A percentile compares a stretch with the other conserved stretches of the same genome.
Evolutionary conservation across 2,797 vertebrate genomes (phyloP).

Genomic region (Oreochromis mossambicus): DNA sequence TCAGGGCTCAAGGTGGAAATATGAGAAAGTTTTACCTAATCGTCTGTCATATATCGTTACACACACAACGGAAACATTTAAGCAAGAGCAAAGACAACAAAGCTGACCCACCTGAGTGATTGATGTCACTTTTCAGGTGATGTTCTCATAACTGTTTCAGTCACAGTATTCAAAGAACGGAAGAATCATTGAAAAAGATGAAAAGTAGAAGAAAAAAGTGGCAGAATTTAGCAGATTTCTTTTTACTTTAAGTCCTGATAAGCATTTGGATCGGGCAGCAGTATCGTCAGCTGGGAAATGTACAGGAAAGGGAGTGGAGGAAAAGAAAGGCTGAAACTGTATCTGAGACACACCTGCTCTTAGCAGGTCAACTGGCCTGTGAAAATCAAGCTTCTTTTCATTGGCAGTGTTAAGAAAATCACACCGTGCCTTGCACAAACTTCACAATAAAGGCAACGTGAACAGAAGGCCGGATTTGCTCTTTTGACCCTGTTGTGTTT

Average conservation of each 20-base stretch:
- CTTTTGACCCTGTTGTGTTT: conserved; percentile 63
- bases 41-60: conserved; percentile 52
- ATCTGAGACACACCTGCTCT: conserved; percentile 79
- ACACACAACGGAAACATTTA: conserved; percentile 45
- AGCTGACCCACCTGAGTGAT: conserved; percentile 6
- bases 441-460: conserved; percentile 61
- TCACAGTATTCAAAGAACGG: not conserved
- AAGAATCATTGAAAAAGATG: not conserved
- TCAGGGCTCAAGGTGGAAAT: conserved; percentile 63
- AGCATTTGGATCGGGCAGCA: conserved; percentile 19
- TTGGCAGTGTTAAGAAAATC: conserved; percentile 55
- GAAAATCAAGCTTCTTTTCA: conserved; percentile 74
- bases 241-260: conserved; percentile 37
- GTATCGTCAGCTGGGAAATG: conserved; percentile 58
- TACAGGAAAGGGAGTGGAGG: not conserved
- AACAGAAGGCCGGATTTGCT: conserved; percentile 68
- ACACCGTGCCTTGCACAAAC: conserved; percentile 45
- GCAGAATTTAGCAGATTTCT: not conserved
- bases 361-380: conserved; percentile 67
- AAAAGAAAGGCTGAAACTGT: conserved; percentile 62
- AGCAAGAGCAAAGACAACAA: conserved; percentile 17
- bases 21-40: conserved; percentile 52
- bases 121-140: conserved; percentile 9
- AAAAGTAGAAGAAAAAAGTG: not conserved
- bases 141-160: not conserved